phyloP scores from a whole-genome alignment of 2,888 invertebrate species.

The Amblyjoppa fuscipennis region DNA sequence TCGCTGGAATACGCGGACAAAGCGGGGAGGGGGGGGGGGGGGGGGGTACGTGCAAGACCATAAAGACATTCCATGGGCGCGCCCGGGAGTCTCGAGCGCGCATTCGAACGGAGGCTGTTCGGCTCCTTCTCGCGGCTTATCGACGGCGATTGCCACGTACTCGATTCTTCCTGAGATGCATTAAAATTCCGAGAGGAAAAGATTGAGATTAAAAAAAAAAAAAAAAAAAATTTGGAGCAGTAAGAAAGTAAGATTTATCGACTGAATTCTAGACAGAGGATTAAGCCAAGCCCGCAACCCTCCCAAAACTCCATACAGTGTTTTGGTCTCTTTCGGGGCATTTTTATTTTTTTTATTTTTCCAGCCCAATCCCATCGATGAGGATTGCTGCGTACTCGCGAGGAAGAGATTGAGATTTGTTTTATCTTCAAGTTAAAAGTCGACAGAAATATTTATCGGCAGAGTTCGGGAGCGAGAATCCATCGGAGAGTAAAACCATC shows the following conservation, averaged over 20 bases:
- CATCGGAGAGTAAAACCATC: too few relatives aligned
- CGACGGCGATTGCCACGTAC: constrained; percentile 44
- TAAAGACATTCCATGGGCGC: constrained; percentile 69
- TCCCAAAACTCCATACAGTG: too few relatives aligned
- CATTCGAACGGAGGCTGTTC: constrained; percentile 58
- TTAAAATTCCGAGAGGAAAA: constrained; percentile 23
- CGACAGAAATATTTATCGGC: not conserved
- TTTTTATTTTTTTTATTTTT: not conserved
- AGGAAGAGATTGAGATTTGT: not conserved
- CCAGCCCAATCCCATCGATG: not conserved
- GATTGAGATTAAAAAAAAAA: too few relatives aligned
- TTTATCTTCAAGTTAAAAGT: too few relatives aligned
- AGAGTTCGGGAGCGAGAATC: too few relatives aligned
- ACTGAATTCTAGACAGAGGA: too few relatives aligned
- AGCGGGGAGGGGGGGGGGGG: constrained; percentile 12
- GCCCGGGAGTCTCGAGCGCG: constrained; percentile 58
- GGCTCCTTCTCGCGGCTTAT: constrained; percentile 37
- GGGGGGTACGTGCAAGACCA: constrained; percentile 59
- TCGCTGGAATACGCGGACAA: constrained; percentile 38
- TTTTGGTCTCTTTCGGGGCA: not conserved
- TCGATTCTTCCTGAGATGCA: constrained; percentile 54
- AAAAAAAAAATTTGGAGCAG: too few relatives aligned
- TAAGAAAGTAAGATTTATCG: too few relatives aligned
- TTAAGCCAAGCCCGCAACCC: too few relatives aligned
- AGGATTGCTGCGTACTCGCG: too few relatives aligned